Conservation (phyloP, 2,113 vertebrate species). For the Halcyon malimbica region DNA sequence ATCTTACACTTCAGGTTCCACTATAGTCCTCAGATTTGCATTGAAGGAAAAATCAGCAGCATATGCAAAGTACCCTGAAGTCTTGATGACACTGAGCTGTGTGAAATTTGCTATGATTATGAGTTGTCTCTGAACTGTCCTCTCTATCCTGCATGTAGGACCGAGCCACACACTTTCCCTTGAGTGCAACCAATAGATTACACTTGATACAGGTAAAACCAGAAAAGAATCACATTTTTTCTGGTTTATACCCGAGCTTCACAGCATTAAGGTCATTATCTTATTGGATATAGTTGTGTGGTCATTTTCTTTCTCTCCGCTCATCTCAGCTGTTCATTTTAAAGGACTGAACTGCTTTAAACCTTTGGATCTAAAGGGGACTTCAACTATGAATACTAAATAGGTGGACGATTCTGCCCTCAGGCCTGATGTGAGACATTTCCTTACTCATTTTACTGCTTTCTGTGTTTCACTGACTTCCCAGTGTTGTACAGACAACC, state of each 20-base stretch:
- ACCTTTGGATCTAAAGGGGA: not conserved
- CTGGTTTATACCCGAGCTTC: not conserved
- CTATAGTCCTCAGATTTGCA: not conserved
- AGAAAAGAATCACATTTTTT: not conserved
- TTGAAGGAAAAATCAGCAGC: not conserved
- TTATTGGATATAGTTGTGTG: not conserved
- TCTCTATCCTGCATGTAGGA: not conserved
- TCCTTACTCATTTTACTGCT: not conserved
- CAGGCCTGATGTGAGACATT: not conserved
- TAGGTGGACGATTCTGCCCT: not conserved
- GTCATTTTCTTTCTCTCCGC: not conserved
- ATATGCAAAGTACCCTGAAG: not conserved
- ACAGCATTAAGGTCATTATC: not conserved
- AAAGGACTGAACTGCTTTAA: not conserved
- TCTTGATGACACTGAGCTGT: not conserved
- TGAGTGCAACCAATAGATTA: not conserved
- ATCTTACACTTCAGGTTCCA: not conserved
- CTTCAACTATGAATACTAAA: not conserved
- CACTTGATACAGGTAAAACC: not conserved
- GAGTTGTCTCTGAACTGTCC: not conserved
- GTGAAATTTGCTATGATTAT: not conserved
- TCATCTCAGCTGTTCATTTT: not conserved
- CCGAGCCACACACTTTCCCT: not conserved
- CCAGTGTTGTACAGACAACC: not conserved
- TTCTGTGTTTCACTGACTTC: not conserved